Percentiles rank a stretch among this genome's conserved stretches.
Conservation (phyloP, 2,888 invertebrate genomes). For the Leptinotarsa juncta region DNA sequence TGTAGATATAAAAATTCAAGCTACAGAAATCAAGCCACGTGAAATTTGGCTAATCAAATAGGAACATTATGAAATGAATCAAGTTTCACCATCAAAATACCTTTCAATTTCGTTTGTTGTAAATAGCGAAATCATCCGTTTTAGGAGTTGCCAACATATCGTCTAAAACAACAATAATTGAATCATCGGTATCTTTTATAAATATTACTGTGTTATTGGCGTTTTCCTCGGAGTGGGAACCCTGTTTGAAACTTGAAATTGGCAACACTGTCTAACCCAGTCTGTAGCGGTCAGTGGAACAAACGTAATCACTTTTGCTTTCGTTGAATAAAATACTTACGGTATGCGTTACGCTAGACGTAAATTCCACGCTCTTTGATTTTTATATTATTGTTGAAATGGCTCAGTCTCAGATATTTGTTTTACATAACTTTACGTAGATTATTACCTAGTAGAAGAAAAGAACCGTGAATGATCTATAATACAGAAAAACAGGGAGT, state of each 20-base stretch:
- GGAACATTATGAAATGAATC: background rate
- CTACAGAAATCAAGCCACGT: no score
- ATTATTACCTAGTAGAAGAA: background rate
- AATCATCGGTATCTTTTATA: background rate
- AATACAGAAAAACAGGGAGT: background rate
- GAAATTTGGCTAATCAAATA: no score
- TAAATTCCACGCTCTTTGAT: slow-evolving; percentile 17
- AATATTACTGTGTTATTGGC: background rate
- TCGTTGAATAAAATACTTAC: slow-evolving; percentile 19
- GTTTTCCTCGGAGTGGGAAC: background rate
- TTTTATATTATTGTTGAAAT: slow-evolving; percentile 13
- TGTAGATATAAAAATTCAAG: no score
- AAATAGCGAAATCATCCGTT: slow-evolving; percentile 6
- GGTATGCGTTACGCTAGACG: slow-evolving; percentile 18
- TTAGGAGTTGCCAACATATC: background rate
- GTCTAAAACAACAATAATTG: background rate
- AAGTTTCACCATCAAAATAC: background rate
- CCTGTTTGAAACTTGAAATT: background rate
- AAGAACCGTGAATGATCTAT: background rate
- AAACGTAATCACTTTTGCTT: slow-evolving; percentile 26
- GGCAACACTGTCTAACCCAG: slow-evolving; percentile 12
- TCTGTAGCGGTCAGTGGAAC: slow-evolving; percentile 18
- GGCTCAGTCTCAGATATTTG: background rate
- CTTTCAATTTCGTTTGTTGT: background rate
- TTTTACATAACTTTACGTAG: slow-evolving; percentile 3